Conservation (phyloP, 2,888 invertebrate species). For the Cartodere bifasciata region DNA sequence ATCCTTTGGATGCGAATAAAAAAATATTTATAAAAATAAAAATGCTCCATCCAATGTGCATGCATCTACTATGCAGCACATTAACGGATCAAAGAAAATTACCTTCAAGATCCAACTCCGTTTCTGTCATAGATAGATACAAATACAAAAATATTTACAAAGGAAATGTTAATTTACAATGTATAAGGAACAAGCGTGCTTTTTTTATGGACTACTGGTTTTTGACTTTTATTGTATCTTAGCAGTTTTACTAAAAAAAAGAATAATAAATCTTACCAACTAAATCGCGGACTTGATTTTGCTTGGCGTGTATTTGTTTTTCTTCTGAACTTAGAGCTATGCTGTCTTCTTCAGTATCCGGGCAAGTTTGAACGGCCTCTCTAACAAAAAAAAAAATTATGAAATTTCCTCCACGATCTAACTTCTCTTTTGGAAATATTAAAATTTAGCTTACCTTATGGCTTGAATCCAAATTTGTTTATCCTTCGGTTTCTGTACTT, state of each 20-base stretch:
- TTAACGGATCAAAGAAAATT: too few species aligned
- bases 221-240: constrained; percentile 6
- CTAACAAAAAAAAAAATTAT: too few species aligned
- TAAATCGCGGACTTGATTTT: constrained; percentile 66
- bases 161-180: not conserved
- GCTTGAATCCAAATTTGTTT: constrained; percentile 83
- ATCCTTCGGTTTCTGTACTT: constrained; percentile 79
- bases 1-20: too few species aligned
- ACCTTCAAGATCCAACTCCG: constrained; percentile 38
- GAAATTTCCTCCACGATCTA: too few species aligned
- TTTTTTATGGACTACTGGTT: too few species aligned
- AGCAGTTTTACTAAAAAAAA: not conserved
- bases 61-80: too few species aligned
- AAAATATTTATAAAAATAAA: too few species aligned
- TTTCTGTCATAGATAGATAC: constrained; percentile 28
- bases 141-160: constrained; percentile 26
- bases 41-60: too few species aligned
- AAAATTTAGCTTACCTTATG: constrained; percentile 51
- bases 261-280: constrained; percentile 47
- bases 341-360: constrained; percentile 67
- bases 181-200: not conserved
- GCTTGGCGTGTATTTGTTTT: constrained; percentile 63
- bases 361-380: constrained; percentile 72
- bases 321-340: constrained; percentile 64
- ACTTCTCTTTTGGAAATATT: too few species aligned